Evolutionary conservation across 1,140 invertebrate species (phyloP), one percentile per base, ranked within the genome.

Genomic region (Drosophila yakuba): DNA sequence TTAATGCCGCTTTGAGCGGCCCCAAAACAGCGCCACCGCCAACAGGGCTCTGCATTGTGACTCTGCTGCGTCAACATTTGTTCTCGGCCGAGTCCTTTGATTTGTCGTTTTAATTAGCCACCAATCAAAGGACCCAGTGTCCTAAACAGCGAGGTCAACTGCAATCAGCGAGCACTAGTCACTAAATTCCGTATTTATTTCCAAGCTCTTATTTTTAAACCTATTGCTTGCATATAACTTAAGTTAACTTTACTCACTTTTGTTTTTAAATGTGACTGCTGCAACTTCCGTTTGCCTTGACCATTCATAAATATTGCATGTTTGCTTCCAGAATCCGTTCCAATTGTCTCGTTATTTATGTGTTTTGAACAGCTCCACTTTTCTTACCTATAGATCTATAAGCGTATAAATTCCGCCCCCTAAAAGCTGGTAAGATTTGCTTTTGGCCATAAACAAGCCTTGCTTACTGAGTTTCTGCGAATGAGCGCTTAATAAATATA

Each of bases 21-120:
- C 32, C 64, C 64, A 25, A 68, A 61, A 68, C 58, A 52, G 63
- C 52, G 43, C 41, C 36, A 43, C 25, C 59, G 56, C 63, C 63
- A 48, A 6, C 44, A 38, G 44, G 43, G 25, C 58, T 44, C 61
- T 45, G 54, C 61, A 75, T 75, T 75, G 73, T 75, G 60, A 61
- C 81, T 82, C 62, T 55, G 52, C 45, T 64, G 62, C 73, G 83
- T 88, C 82, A 86, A 86, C 83, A 86, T 88, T 82, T 58, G 41
- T 50, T 58, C 54, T 58, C 54, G 68, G 69, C 69, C 57, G 12
- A 45, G 47, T 55, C 75, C 64, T 79, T 88, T 73, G 79, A 86
- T 82, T 86, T 88, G 76, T 63, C 83, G 73, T 80, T 80, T 86
- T 86, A 86, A 86, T 86, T 88, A 86, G 83, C 83, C 74, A 75